A percentile compares a stretch with the other conserved stretches of the same genome.
phyloP scores from a whole-genome alignment of 2,888 invertebrate genomes.

The Agrochola litura region DNA sequence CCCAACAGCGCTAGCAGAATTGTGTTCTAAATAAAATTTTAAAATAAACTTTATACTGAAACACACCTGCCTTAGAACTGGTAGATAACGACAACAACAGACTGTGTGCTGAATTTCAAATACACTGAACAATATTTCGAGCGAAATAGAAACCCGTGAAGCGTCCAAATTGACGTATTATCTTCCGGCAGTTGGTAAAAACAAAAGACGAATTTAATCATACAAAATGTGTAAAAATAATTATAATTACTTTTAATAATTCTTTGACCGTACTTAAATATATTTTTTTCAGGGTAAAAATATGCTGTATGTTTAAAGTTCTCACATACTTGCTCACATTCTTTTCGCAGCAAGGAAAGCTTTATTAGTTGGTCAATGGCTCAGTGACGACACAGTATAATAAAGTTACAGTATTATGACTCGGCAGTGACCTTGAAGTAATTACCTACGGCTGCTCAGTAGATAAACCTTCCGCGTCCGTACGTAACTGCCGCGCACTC shows the following conservation, averaged over 20 bases:
- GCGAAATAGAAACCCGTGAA: too few species aligned
- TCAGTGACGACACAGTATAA: neutral
- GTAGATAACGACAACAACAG: constrained; percentile 18
- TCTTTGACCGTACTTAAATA: too few species aligned
- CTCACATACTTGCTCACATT: neutral
- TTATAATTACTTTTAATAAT: too few species aligned
- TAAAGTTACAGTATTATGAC: too few species aligned
- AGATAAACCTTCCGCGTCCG: too few species aligned
- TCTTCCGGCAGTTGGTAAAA: neutral
- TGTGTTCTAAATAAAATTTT: neutral
- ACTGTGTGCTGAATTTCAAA: constrained; percentile 20
- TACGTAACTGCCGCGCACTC: too few species aligned
- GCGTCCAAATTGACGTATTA: too few species aligned
- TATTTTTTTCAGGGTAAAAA: neutral
- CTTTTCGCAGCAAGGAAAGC: too few species aligned
- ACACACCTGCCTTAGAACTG: constrained; percentile 1
- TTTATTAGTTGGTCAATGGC: neutral
- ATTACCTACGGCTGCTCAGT: too few species aligned
- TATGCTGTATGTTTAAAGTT: neutral
- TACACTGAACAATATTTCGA: neutral
- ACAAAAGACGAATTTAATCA: neutral
- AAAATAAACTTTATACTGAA: constrained; percentile 6
- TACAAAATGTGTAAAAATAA: too few species aligned
- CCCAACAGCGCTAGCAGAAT: neutral
- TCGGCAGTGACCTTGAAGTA: too few species aligned